Conservation (phyloP, 2,888 invertebrate genomes). For the Tribolium freemani region DNA sequence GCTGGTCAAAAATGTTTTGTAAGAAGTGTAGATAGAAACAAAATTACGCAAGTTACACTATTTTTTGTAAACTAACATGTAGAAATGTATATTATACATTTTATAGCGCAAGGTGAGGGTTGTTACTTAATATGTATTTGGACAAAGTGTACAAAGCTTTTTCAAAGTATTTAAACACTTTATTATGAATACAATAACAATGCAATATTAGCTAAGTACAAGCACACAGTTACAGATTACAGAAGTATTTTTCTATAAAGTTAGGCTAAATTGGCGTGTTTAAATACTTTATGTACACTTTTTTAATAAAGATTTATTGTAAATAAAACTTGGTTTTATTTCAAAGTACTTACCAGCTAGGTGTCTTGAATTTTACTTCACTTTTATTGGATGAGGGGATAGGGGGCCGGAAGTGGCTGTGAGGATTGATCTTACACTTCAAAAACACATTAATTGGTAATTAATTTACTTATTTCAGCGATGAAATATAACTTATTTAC, state of each 20-base stretch:
- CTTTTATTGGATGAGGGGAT: background rate
- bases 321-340: constrained; percentile 19
- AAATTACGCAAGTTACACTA: constrained; percentile 50
- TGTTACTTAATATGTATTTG: constrained; percentile 48
- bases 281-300: constrained; percentile 44
- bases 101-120: constrained; percentile 48
- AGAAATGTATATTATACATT: constrained; percentile 34
- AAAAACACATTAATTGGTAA: constrained; percentile 66
- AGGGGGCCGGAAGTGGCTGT: background rate
- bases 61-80: constrained; percentile 53
- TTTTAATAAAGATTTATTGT: constrained; percentile 41
- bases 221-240: constrained; percentile 4
- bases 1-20: constrained; percentile 58
- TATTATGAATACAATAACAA: constrained; percentile 3
- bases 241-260: constrained; percentile 17
- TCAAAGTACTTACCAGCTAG: background rate
- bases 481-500: constrained; percentile 67
- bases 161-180: constrained; percentile 35
- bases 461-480: constrained; percentile 66
- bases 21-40: constrained; percentile 51
- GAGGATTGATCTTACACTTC: constrained; percentile 59
- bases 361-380: background rate
- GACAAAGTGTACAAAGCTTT: constrained; percentile 46
- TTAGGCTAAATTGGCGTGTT: constrained; percentile 22
- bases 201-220: constrained; percentile 3